These are phyloP conservation scores for Saxidomus purpurata DNA, from an alignment of 1,140 invertebrate genomes.

Conservation along the genomic window DNA sequence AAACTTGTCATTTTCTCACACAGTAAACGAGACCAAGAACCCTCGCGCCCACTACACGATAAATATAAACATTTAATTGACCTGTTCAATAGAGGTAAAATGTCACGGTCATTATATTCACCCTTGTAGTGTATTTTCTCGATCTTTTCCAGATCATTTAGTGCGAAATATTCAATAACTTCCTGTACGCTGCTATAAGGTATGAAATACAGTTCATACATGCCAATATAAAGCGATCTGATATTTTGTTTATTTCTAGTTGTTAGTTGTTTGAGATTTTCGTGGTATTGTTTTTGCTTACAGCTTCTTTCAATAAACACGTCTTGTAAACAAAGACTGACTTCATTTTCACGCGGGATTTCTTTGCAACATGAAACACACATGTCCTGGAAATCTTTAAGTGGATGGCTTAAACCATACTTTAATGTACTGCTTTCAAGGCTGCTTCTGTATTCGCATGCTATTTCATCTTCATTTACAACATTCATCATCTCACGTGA, in stretches of 20 bases:
- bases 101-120: neutral
- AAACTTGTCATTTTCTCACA: neutral
- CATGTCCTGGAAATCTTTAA: slow-evolving; percentile 22
- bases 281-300: neutral
- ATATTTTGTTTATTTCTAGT: neutral
- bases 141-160: neutral
- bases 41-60: too few species aligned
- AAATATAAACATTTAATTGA: neutral
- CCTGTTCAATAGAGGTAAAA: neutral
- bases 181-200: neutral
- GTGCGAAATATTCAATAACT: neutral
- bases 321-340: neutral
- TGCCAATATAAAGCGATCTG: neutral
- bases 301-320: neutral
- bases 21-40: neutral
- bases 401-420: neutral
- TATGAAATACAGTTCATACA: neutral
- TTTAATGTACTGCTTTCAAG: neutral
- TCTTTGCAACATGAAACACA: neutral
- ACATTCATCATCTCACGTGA: neutral
- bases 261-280: neutral
- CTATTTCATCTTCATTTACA: neutral
- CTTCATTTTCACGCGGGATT: neutral
- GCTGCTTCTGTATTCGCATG: neutral
- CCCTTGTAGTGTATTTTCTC: neutral